Conservation (phyloP, 1,140 invertebrate genomes). For the Yoshiicerus persimilis region DNA sequence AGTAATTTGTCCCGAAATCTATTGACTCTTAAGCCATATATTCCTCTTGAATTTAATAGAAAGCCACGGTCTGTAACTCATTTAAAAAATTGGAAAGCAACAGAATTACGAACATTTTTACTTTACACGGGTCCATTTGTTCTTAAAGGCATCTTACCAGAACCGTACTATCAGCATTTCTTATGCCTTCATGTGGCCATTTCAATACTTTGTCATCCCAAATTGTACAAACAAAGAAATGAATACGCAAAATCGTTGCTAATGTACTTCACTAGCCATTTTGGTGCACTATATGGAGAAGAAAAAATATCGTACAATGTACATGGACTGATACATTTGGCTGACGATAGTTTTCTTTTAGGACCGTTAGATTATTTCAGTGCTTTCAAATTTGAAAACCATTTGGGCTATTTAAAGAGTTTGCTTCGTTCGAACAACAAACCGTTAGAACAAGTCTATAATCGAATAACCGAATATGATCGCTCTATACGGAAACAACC, state of each 20-base stretch:
- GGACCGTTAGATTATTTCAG: conserved; percentile 35
- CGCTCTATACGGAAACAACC: too few relatives aligned
- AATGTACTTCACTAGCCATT: neutral
- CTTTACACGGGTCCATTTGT: too few relatives aligned
- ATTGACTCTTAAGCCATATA: neutral
- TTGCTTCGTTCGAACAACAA: too few relatives aligned
- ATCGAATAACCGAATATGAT: too few relatives aligned
- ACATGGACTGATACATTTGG: too few relatives aligned
- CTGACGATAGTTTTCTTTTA: conserved; percentile 1
- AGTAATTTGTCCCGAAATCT: neutral
- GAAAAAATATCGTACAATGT: conserved; percentile 52
- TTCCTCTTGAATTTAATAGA: conserved; percentile 53
- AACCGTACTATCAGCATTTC: conserved; percentile 54
- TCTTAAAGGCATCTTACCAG: too few relatives aligned
- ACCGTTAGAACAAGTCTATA: too few relatives aligned
- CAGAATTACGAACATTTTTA: conserved; percentile 57
- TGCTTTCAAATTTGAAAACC: conserved; percentile 30
- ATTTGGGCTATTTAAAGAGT: too few relatives aligned
- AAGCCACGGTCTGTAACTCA: conserved; percentile 53
- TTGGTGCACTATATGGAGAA: conserved; percentile 46
- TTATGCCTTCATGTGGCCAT: conserved; percentile 50
- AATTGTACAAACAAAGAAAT: conserved; percentile 37
- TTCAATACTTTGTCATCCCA: conserved; percentile 42
- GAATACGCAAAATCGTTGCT: too few relatives aligned
- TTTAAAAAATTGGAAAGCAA: conserved; percentile 57